Conservation (phyloP, 2,888 invertebrate species). For the Protonemura montana region DNA sequence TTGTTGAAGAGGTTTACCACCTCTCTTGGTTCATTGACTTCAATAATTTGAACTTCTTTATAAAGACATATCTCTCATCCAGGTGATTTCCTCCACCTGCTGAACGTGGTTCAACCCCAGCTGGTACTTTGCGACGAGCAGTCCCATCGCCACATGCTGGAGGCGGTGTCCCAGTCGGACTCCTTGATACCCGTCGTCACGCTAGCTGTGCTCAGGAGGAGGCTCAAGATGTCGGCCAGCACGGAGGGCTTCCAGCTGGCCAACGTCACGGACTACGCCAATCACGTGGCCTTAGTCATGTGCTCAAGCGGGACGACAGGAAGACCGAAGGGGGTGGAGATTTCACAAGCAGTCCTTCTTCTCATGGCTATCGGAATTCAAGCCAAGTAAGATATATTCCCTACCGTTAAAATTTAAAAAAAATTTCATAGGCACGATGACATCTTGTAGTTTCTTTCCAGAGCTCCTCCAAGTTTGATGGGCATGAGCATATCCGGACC, state of each 20-base stretch:
- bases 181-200: not conserved
- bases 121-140: conserved; percentile 7
- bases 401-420: no score
- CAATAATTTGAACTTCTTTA: not conserved
- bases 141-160: not conserved
- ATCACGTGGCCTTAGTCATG: conserved; percentile 30
- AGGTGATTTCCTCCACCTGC: conserved; percentile 24
- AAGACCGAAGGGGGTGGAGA: conserved; percentile 35
- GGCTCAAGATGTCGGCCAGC: not conserved
- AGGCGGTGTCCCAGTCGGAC: not conserved
- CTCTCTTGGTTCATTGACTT: not conserved
- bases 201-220: not conserved
- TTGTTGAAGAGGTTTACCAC: not conserved
- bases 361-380: not conserved
- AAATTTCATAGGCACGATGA: no score
- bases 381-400: not conserved
- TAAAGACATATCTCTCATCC: not conserved
- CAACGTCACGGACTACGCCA: not conserved
- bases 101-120: not conserved
- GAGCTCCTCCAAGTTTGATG: not conserved
- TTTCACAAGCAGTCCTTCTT: not conserved
- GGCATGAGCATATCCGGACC: conserved; percentile 7
- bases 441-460: not conserved
- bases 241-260: conserved; percentile 1
- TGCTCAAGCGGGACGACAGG: conserved; percentile 30